Evolutionary conservation across 64 coral and sea anemone genomes (phyloP).

Genomic region (Cladopsammia gracilis): DNA sequence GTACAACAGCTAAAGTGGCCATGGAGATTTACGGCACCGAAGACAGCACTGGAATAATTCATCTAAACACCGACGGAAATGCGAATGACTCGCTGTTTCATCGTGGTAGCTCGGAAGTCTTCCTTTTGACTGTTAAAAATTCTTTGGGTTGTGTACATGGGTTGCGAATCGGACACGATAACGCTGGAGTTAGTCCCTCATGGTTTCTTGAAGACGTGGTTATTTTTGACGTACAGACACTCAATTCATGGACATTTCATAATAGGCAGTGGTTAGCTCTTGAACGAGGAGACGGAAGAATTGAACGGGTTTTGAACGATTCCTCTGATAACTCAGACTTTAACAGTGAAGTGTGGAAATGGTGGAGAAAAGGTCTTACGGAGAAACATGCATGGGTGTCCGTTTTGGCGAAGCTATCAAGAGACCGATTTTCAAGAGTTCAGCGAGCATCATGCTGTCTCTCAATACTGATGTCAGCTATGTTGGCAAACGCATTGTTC

Average conservation of each 20-base stretch:
- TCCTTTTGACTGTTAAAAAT: slow-evolving; percentile 7
- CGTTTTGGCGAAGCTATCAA: not conserved
- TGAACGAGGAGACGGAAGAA: slow-evolving; percentile 26
- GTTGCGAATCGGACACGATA: slow-evolving; percentile 48
- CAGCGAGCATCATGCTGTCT: slow-evolving; percentile 58
- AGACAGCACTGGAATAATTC: not conserved
- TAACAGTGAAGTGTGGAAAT: not conserved
- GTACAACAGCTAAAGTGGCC: slow-evolving; percentile 1
- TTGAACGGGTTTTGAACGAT: not conserved
- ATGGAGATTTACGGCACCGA: not conserved
- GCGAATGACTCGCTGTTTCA: not conserved
- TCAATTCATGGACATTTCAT: not conserved
- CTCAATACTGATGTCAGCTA: slow-evolving; percentile 21
- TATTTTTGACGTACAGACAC: not conserved
- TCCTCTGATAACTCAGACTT: not conserved
- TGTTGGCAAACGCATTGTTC: slow-evolving; percentile 64
- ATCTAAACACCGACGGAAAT: not conserved
- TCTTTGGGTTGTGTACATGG: slow-evolving; percentile 1
- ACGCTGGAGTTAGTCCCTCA: slow-evolving; percentile 11
- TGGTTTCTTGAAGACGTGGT: slow-evolving; percentile 13
- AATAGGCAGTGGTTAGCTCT: slow-evolving; percentile 17
- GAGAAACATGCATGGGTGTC: slow-evolving; percentile 73
- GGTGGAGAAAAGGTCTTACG: slow-evolving; percentile 16
- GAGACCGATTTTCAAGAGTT: not conserved
- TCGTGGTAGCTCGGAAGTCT: not conserved